phyloP scores from a whole-genome alignment of 1,140 invertebrate genomes.

The Whitmania pigra region DNA sequence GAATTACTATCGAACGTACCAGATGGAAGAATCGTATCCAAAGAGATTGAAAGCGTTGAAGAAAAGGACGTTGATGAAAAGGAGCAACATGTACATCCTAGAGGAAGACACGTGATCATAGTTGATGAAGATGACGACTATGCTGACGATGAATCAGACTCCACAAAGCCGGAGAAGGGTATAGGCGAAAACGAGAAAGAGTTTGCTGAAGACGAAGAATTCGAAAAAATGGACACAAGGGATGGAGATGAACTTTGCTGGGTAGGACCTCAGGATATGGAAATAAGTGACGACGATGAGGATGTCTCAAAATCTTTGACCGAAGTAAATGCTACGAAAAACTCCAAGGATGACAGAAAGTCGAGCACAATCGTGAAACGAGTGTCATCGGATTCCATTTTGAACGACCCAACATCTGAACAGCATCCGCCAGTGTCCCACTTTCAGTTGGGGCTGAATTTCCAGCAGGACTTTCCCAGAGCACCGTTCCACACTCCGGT shows the following conservation, averaged over 20 bases:
- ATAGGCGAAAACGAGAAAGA: neutral
- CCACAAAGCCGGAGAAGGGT: neutral
- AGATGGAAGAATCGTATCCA: too few species aligned
- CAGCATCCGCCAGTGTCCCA: neutral
- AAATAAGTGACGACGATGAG: neutral
- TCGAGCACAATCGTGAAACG: neutral
- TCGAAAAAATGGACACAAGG: constrained; percentile 5
- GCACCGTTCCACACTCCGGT: constrained; percentile 18
- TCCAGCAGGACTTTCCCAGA: constrained; percentile 6
- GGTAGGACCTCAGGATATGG: too few species aligned
- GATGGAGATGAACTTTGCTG: neutral
- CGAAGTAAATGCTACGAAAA: neutral
- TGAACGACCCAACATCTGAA: neutral
- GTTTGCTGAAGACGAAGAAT: neutral
- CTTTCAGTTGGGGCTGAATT: neutral
- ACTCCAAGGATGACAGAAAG: neutral
- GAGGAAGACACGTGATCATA: neutral
- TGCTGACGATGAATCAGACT: neutral
- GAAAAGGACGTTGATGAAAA: too few species aligned
- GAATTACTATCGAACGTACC: too few species aligned
- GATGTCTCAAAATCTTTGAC: neutral
- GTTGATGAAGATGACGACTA: constrained; percentile 1
- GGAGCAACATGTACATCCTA: too few species aligned
- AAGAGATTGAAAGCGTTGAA: too few species aligned
- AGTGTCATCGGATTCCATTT: neutral